A percentile compares a stretch with the other conserved stretches of the same genome.
These are phyloP conservation scores for Drosophila pseudoobscura DNA, from an alignment of 1,140 invertebrate genomes.

Conservation along the genomic window DNA sequence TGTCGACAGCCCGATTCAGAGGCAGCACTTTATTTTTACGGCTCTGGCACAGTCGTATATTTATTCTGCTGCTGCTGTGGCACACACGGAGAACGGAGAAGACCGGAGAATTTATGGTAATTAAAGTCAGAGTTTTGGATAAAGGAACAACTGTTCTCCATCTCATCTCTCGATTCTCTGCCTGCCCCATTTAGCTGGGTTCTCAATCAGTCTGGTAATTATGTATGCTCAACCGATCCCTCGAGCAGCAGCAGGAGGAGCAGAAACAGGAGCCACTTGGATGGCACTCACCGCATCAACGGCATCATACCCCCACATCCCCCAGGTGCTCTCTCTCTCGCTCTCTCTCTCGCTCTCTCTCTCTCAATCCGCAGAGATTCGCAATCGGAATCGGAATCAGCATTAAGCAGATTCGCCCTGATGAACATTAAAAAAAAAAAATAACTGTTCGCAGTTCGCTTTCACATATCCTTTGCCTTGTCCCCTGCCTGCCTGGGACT, in stretches of 20 bases:
- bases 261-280: conserved; percentile 16
- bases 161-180: neutral
- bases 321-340: too few relatives aligned
- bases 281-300: conserved; percentile 45
- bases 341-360: too few relatives aligned
- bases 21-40: conserved; percentile 58
- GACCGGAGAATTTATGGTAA: conserved; percentile 51
- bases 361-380: conserved; percentile 5
- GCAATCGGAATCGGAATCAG: conserved; percentile 21
- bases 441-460: conserved; percentile 13
- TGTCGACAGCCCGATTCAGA: conserved; percentile 27
- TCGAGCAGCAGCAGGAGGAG: conserved; percentile 1
- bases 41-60: conserved; percentile 20
- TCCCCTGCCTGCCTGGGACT: neutral
- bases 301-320: conserved; percentile 4
- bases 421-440: conserved; percentile 45
- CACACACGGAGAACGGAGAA: neutral
- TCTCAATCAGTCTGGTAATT: conserved; percentile 27
- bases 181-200: conserved; percentile 11
- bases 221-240: conserved; percentile 33
- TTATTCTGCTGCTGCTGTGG: conserved; percentile 1
- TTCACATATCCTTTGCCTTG: conserved; percentile 25
- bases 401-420: conserved; percentile 39
- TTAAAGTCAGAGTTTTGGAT: conserved; percentile 21
- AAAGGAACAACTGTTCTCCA: conserved; percentile 2